phyloP scores from a whole-genome alignment of 2,113 vertebrate genomes.

The Cephalopterus ornatus region DNA sequence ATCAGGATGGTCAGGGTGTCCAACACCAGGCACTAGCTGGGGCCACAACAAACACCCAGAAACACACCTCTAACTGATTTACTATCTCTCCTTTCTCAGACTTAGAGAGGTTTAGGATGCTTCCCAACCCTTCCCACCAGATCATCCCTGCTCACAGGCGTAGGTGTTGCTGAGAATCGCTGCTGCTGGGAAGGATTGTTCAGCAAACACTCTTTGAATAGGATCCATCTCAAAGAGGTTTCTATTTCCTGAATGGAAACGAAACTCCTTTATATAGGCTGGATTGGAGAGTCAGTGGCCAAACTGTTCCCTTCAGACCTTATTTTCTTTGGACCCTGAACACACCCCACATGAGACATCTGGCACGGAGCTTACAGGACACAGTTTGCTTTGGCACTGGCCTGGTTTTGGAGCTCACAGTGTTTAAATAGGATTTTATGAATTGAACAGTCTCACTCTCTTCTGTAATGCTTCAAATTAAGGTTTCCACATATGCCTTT shows the following conservation, averaged over 20 bases:
- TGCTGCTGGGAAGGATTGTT: background rate
- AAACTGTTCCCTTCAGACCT: conserved; percentile 32
- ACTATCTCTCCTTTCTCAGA: background rate
- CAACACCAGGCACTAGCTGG: accelerated
- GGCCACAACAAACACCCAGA: background rate
- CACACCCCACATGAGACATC: conserved; percentile 43
- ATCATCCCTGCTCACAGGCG: background rate
- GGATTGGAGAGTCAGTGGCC: background rate
- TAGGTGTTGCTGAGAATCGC: background rate
- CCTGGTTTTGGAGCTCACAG: background rate
- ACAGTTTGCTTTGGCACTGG: conserved; percentile 56
- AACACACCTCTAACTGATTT: background rate
- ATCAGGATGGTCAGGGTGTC: accelerated
- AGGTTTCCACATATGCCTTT: conserved; percentile 63
- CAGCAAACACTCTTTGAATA: background rate
- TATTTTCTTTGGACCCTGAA: conserved; percentile 52
- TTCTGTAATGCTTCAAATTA: conserved; percentile 36
- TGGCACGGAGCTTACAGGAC: conserved; percentile 30
- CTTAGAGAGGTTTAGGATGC: background rate
- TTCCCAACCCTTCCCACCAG: background rate
- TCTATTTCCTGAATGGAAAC: conserved; percentile 27
- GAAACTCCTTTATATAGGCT: conserved; percentile 11
- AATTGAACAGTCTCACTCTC: conserved; percentile 28
- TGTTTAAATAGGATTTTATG: conserved; percentile 49
- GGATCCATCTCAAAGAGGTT: conserved; percentile 9